phyloP scores from a whole-genome alignment of 2,113 vertebrate genomes.

The Gopherus evgoodei region DNA sequence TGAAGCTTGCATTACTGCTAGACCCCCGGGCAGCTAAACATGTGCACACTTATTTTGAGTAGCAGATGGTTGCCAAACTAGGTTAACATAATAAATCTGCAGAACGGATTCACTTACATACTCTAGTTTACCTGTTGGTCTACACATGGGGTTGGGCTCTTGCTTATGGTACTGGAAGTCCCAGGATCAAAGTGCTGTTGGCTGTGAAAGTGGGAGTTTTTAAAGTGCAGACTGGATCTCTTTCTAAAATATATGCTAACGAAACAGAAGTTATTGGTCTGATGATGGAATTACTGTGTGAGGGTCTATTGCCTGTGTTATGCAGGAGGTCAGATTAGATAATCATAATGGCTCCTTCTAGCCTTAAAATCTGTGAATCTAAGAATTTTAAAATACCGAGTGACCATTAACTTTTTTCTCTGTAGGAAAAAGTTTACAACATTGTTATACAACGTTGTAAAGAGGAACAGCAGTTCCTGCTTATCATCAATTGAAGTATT shows the following conservation, averaged over 20 bases:
- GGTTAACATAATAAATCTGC: not conserved
- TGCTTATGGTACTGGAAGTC: not conserved
- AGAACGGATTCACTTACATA: not conserved
- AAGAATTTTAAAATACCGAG: not conserved
- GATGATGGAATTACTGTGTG: fast-evolving
- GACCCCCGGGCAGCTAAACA: not conserved
- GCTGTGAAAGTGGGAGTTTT: not conserved
- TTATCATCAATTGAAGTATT: conserved; percentile 1
- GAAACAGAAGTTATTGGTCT: not conserved
- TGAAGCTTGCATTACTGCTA: not conserved
- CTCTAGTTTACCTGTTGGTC: not conserved
- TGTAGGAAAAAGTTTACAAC: not conserved
- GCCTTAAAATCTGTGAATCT: not conserved
- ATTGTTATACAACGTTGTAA: not conserved
- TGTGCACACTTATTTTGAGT: not conserved
- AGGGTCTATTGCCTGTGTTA: not conserved
- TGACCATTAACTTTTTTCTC: not conserved
- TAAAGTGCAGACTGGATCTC: not conserved
- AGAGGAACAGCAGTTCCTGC: not conserved
- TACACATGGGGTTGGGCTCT: not conserved
- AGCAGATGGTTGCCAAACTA: not conserved
- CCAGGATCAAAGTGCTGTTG: not conserved
- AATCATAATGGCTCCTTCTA: not conserved
- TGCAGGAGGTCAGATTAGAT: not conserved
- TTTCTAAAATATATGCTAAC: not conserved